Evolutionary conservation across 1,140 invertebrate species (phyloP).

Genomic region (Batillaria attramentaria): DNA sequence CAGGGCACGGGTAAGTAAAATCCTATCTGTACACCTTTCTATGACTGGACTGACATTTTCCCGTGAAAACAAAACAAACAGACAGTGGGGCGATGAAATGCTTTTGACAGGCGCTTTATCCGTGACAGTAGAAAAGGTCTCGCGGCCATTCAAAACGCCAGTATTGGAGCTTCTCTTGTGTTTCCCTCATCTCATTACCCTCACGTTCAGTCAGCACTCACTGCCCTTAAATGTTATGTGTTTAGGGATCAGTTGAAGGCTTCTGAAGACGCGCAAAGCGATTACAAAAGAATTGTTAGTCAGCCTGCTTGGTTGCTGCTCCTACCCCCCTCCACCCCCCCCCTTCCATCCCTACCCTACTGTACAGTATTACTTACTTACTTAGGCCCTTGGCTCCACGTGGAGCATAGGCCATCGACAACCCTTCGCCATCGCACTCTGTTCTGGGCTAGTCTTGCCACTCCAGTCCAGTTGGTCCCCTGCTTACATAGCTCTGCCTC

Average conservation of each 20-base stretch:
- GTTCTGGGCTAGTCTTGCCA: too few relatives aligned
- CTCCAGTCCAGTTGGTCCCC: too few relatives aligned
- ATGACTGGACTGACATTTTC: constrained; percentile 16
- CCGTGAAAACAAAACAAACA: constrained; percentile 24
- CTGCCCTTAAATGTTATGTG: background rate
- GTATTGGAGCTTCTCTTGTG: too few relatives aligned
- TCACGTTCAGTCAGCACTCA: background rate
- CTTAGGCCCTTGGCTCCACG: too few relatives aligned
- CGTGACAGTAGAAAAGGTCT: constrained; percentile 25
- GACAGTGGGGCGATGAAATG: background rate
- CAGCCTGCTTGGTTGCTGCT: background rate
- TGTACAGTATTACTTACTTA: background rate
- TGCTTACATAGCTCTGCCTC: too few relatives aligned
- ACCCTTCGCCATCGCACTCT: too few relatives aligned
- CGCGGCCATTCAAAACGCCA: constrained; percentile 20
- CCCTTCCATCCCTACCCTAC: background rate
- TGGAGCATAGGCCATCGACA: too few relatives aligned
- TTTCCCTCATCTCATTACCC: background rate
- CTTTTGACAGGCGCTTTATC: background rate
- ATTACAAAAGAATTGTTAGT: background rate
- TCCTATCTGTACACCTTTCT: constrained; percentile 6
- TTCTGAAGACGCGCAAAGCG: constrained; percentile 1
- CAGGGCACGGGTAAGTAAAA: background rate
- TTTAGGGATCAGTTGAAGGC: background rate
- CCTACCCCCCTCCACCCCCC: constrained; percentile 7